phyloP scores from a whole-genome alignment of 2,797 vertebrate species.

The Strix occidentalis region DNA sequence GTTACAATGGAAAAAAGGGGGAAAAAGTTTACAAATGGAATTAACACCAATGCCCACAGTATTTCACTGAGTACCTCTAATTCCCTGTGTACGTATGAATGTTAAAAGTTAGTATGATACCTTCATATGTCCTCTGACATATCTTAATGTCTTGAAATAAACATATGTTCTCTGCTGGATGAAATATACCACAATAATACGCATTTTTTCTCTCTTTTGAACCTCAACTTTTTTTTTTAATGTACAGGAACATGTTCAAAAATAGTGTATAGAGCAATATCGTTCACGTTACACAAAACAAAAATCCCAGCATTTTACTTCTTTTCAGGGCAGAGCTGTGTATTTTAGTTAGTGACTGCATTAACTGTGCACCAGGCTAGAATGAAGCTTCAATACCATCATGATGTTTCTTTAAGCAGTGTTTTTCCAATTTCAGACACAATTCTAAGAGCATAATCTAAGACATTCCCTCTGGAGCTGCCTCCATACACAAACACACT shows the following conservation, averaged over 20 bases:
- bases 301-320: background rate
- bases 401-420: conserved; percentile 60
- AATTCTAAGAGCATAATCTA: conserved; percentile 62
- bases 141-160: background rate
- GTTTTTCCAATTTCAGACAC: conserved; percentile 53
- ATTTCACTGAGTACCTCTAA: conserved; percentile 2
- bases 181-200: background rate
- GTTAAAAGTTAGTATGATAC: background rate
- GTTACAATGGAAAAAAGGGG: background rate
- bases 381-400: background rate
- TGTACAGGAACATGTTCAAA: background rate
- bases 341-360: background rate
- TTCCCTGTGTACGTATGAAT: background rate
- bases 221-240: background rate
- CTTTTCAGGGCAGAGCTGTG: background rate
- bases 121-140: background rate
- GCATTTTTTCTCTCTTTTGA: background rate
- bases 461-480: conserved; percentile 70
- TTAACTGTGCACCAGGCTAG: background rate
- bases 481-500: conserved; percentile 68
- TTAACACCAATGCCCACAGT: background rate
- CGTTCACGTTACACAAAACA: background rate
- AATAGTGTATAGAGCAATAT: background rate
- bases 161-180: background rate
- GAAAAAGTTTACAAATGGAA: conserved; percentile 38